Conservation (phyloP, 2,113 vertebrate genomes). For the Willisornis vidua region DNA sequence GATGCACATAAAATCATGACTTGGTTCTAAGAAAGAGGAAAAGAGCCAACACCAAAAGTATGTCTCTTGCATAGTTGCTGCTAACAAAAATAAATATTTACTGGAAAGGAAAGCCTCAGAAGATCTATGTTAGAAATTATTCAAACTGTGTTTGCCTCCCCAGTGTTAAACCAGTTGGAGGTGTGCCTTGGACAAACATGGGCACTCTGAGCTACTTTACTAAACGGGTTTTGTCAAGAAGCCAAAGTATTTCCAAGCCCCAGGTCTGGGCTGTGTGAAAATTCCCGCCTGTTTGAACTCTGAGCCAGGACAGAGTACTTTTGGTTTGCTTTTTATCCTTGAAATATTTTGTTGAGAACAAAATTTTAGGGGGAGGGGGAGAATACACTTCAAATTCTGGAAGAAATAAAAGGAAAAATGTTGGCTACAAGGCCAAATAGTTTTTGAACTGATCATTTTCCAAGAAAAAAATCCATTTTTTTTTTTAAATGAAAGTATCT, state of each 20-base stretch:
- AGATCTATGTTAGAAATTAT: background rate
- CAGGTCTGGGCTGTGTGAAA: slow-evolving; percentile 37
- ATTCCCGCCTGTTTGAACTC: slow-evolving; percentile 39
- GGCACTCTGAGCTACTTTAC: background rate
- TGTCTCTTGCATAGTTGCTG: background rate
- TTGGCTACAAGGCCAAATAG: background rate
- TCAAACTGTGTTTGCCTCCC: background rate
- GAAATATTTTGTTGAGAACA: slow-evolving; percentile 37
- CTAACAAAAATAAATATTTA: background rate
- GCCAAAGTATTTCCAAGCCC: slow-evolving; percentile 22
- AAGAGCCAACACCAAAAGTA: background rate
- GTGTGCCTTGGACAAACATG: background rate
- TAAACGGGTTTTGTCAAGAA: background rate
- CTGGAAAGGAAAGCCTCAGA: background rate
- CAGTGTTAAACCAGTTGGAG: background rate
- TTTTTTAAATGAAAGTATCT: background rate
- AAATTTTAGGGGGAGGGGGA: slow-evolving; percentile 14
- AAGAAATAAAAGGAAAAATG: slow-evolving; percentile 55
- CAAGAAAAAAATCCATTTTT: slow-evolving; percentile 36
- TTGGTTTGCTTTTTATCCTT: slow-evolving; percentile 42
- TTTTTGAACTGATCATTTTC: slow-evolving; percentile 46
- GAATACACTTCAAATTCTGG: slow-evolving; percentile 39
- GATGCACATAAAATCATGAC: background rate
- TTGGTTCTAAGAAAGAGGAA: background rate
- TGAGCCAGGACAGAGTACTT: slow-evolving; percentile 3